Conservation (phyloP, 2,797 vertebrate species). For the Neosalanx taihuensis region DNA sequence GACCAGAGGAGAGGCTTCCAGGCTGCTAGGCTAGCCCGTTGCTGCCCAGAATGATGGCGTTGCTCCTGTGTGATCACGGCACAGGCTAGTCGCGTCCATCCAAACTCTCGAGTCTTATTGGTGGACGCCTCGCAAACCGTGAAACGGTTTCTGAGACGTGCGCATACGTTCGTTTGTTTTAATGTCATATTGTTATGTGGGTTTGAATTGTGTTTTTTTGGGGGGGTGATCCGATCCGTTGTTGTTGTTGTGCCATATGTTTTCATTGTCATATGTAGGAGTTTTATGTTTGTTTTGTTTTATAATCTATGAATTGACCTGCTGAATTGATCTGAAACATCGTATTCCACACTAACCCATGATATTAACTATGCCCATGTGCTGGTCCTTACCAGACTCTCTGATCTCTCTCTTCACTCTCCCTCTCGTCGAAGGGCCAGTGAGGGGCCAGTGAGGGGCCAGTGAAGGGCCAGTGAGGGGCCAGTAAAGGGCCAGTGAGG, state of each 20-base stretch:
- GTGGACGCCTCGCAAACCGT: conserved; percentile 16
- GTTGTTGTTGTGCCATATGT: conserved; percentile 13
- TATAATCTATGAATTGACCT: not conserved
- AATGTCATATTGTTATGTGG: not conserved
- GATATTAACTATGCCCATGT: not conserved
- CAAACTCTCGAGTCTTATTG: not conserved
- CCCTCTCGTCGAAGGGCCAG: not conserved
- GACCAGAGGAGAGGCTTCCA: not conserved
- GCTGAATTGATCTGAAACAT: not conserved
- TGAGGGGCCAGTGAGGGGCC: not conserved
- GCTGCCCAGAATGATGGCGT: too few relatives aligned
- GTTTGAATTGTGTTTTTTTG: conserved; percentile 2
- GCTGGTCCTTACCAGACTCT: not conserved
- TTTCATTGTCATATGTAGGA: not conserved
- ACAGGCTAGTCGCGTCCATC: not conserved
- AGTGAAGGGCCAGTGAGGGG: not conserved
- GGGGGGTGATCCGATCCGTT: not conserved
- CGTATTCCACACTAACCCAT: not conserved
- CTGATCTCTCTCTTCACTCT: not conserved
- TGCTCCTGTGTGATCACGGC: too few relatives aligned
- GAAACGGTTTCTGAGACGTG: conserved; percentile 20
- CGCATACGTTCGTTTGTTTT: not conserved
- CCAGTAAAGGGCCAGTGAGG: too few relatives aligned
- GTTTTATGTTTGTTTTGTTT: not conserved
- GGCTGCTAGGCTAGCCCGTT: conserved; percentile 35